Evolutionary conservation across 2,113 vertebrate species (phyloP), one percentile per base, ranked within the genome.

Genomic region (Phalacrocorax aristotelis): DNA sequence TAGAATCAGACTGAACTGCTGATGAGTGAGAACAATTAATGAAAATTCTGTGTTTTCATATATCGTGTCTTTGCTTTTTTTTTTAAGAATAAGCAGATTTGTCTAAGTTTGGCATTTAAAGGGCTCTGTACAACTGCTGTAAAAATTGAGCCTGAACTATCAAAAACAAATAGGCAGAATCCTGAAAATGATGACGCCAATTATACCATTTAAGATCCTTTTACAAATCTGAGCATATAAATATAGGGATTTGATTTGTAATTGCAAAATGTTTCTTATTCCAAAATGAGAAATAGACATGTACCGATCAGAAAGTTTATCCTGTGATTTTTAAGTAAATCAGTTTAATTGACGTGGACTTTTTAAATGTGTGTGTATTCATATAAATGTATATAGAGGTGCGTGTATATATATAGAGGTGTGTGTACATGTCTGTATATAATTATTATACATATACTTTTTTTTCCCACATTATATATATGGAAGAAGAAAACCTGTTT

Each of bases 191-290:
- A 80, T 40, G 13, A 92, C 36, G 69, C 68, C 23, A 74, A 1
- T 79, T 75, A 62, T 42, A 52, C 83, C 44, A 20, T 89, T 14
- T 72, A 72, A 62, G 62, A 61, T 76, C 16, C 26, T 94, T 91
- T 77, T 80, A 76, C 44, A 85, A 85, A 96, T 48, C 9, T 44
- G 74, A 95, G 8, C n/a, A 44, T 82, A 87, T 83, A 83, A 88
- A 49, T 65, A 27, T 1, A 72, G n/a, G 19, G 44, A 87, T 94
- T 82, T 95, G 29, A 65, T 89, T 74, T 58, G 12, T 46, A 75
- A 49, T 49, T 89, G 51, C 17, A 58, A 95, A 95, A 72, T 89
- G 14, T 90, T 93, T 97, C 55, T 51, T 91, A 44, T 94, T 87
- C 36, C n/a, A 51, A 51, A 89, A 86, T 36, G 29, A 90, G 34